phyloP scores from a whole-genome alignment of 2,113 vertebrate species.

The Podarcis raffonei region DNA sequence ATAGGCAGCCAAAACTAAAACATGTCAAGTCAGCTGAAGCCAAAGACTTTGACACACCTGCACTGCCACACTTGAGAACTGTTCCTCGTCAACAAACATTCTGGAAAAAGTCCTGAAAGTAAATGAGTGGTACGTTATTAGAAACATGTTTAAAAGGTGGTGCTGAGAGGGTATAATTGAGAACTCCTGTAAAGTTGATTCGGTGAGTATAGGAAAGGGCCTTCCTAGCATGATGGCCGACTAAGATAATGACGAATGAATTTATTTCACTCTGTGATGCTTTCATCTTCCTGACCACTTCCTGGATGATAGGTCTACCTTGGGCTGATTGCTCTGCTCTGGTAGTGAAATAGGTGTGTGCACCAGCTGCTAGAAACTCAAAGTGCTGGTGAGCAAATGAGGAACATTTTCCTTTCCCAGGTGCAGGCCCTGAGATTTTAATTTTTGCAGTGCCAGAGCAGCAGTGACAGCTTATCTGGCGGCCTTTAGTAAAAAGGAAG shows the following conservation, averaged over 20 bases:
- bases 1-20: neutral
- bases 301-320: neutral
- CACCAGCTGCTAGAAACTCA: neutral
- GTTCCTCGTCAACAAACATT: neutral
- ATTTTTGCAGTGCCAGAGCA: no score
- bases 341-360: neutral
- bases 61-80: neutral
- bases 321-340: neutral
- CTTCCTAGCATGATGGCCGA: neutral
- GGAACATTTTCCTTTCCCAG: no score
- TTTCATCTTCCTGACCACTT: neutral
- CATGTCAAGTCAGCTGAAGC: neutral
- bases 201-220: neutral
- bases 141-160: neutral
- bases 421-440: no score
- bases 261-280: neutral
- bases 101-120: neutral
- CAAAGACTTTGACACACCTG: neutral
- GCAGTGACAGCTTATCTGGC: no score
- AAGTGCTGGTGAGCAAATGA: no score
- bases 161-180: neutral
- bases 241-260: neutral
- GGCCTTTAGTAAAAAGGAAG: no score
- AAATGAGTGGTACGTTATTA: neutral
- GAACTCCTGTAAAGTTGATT: neutral